phyloP scores from a whole-genome alignment of 2,797 vertebrate species.

The Poecilia gillii region DNA sequence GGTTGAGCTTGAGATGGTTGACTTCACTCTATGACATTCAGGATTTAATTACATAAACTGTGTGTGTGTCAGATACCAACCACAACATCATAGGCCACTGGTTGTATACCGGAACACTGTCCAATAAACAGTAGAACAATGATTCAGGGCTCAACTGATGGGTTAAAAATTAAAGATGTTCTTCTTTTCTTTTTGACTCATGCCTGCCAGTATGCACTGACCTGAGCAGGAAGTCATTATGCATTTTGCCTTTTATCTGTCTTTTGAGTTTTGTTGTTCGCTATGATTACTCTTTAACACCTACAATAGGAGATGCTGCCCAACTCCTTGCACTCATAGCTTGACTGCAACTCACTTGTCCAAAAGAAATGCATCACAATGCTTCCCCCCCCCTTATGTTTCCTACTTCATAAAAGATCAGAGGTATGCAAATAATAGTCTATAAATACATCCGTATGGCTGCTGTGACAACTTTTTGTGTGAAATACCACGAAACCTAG shows the following conservation, averaged over 20 bases:
- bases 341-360: background rate
- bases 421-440: background rate
- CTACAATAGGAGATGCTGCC: background rate
- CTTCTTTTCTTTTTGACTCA: background rate
- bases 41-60: too few relatives aligned
- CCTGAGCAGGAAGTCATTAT: background rate
- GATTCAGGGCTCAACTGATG: too few relatives aligned
- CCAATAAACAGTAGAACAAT: too few relatives aligned
- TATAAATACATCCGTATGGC: constrained; percentile 11
- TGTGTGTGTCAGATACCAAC: too few relatives aligned
- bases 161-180: background rate
- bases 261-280: background rate
- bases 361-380: background rate
- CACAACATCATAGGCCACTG: too few relatives aligned
- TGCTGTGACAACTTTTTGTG: constrained; percentile 17
- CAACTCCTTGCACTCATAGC: background rate
- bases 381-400: background rate
- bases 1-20: too few relatives aligned
- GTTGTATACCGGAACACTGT: too few relatives aligned
- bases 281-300: background rate
- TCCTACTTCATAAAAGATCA: background rate
- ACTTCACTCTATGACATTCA: too few relatives aligned
- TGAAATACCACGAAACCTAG: background rate
- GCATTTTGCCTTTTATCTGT: background rate
- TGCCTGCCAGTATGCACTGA: background rate